Percentiles rank a stretch among this genome's conserved stretches.
Conservation (phyloP, 2,797 vertebrate species). For the Pangasius krempfi region DNA sequence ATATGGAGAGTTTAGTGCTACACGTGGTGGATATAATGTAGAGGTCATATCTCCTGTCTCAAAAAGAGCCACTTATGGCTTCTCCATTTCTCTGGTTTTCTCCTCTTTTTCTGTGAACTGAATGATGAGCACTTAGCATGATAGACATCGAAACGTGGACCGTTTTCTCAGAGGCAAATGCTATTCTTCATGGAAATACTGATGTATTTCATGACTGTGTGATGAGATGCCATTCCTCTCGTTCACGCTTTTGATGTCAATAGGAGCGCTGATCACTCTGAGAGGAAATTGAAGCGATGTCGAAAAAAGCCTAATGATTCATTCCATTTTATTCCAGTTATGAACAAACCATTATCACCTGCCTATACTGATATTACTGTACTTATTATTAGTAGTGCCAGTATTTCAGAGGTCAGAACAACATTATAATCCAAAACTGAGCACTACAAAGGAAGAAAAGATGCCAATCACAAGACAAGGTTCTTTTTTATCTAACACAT, state of each 20-base stretch:
- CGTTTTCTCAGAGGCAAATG: neutral
- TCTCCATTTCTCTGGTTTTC: neutral
- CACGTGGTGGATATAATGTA: neutral
- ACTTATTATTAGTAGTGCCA: neutral
- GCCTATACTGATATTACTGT: neutral
- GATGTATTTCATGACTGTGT: neutral
- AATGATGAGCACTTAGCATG: neutral
- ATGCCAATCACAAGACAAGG: neutral
- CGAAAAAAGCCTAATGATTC: neutral
- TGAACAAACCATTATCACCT: neutral
- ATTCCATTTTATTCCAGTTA: neutral
- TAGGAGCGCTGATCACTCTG: neutral
- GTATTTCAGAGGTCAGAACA: neutral
- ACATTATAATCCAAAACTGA: neutral
- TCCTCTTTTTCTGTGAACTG: neutral
- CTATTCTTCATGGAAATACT: neutral
- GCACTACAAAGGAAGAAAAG: neutral
- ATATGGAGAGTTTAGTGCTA: neutral
- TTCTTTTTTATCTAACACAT: neutral
- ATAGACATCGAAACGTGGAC: neutral
- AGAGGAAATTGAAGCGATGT: neutral
- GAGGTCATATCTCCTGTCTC: neutral
- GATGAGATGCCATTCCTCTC: neutral
- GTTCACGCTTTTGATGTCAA: neutral
- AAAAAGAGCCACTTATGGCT: neutral